Base-by-base conservation (phyloP, 2,113 vertebrate genomes). In the Fulmarus glacialis region DNA sequence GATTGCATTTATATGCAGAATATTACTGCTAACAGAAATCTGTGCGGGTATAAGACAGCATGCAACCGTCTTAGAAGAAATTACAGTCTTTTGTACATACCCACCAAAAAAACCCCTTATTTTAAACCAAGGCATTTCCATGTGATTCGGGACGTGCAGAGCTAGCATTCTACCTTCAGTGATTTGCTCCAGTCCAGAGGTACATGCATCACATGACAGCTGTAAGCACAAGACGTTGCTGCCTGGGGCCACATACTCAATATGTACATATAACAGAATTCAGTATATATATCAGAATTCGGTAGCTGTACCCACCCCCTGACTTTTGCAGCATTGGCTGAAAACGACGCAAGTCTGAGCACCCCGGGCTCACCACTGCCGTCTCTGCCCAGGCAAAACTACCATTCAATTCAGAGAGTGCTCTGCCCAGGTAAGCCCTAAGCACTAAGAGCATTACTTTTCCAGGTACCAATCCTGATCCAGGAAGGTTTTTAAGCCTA, bases 381-480 rank as follows among this genome's bases (percentile, higher is more conserved):
- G 5, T 68, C 30, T 75, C 30, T 55, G 20, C 10, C 16, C 15
- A 64, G 30, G n/a, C 10, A 60, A 64, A 79, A 60, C 4, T 27
- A 30, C 10, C 4, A 4, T 42, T 82, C 21, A 64, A 7, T 45
- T 71, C 40, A n/a, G 52, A n/a, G 3, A 50, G 5, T 0, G 3
- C 12, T 79, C 70, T 85, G 27, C 15, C 20, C 48, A n/a, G 17
- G 18, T 48, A 84, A 43, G 17, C 19, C 3, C 16, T 34, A 50
- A 71, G 16, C 5, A 86, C 8, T 20, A 70, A 63, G 6, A 63
- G 7, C 21, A 52, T 42, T 63, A 43, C 15, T 70, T 82, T 70
- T 60, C 45, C 36, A 82, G 40, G n/a, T 55, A 48, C 12, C 10
- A 27, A 1, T 38, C 43, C 29, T 82, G 24, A 59, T 29, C 29